A percentile compares a stretch with the other conserved stretches of the same genome.
Evolutionary conservation across 2,888 invertebrate species (phyloP).

Genomic region (Drosophila rubida): DNA sequence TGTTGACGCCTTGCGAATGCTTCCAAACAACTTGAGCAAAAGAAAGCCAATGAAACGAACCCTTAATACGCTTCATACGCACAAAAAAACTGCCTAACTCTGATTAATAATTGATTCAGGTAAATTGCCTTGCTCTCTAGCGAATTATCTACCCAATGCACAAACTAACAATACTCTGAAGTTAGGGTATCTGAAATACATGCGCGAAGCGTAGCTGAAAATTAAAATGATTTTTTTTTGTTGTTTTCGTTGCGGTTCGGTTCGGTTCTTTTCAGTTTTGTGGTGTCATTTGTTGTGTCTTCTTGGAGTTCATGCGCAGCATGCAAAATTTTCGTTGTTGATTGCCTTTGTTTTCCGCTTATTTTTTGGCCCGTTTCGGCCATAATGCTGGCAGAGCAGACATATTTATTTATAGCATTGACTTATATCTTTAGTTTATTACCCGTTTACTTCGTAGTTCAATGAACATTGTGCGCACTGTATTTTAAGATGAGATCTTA

Average conservation of each 20-base stretch:
- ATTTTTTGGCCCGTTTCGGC: slow-evolving; percentile 15
- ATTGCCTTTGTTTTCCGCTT: not conserved
- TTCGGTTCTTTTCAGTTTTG: slow-evolving; percentile 49
- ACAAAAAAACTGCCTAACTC: too few species aligned
- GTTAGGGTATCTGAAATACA: slow-evolving; percentile 39
- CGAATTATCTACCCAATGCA: too few species aligned
- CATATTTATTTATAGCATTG: slow-evolving; percentile 26
- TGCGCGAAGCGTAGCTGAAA: slow-evolving; percentile 51
- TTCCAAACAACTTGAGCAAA: slow-evolving; percentile 10
- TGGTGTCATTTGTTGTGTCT: slow-evolving; percentile 68
- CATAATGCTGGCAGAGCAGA: slow-evolving; percentile 18
- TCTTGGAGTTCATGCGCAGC: slow-evolving; percentile 57
- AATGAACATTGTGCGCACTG: slow-evolving; percentile 15
- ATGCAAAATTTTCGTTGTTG: slow-evolving; percentile 58
- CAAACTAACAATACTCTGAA: not conserved
- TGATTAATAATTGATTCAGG: too few species aligned
- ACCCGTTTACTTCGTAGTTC: slow-evolving; percentile 8
- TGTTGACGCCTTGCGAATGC: slow-evolving; percentile 59
- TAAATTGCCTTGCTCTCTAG: too few species aligned
- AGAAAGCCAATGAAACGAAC: slow-evolving; percentile 14
- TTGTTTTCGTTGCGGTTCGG: slow-evolving; percentile 37
- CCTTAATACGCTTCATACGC: slow-evolving; percentile 23
- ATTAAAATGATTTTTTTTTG: slow-evolving; percentile 53
- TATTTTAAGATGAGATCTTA: slow-evolving; percentile 1
- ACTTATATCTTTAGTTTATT: slow-evolving; percentile 30